Conservation (phyloP, 2,888 invertebrate species). For the Ischnus inquisitorius region DNA sequence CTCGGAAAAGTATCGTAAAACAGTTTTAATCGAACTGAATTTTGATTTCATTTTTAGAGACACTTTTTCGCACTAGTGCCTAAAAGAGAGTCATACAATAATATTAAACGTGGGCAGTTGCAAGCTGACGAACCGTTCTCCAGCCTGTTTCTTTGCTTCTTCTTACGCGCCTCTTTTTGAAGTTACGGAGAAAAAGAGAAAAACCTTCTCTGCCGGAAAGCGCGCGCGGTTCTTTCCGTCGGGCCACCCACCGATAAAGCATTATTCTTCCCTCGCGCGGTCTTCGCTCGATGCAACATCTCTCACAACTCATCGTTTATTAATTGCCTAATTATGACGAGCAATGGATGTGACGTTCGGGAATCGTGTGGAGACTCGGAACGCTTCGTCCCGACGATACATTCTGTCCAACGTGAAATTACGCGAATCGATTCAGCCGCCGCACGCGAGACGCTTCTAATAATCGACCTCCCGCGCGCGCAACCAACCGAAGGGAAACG, state of each 20-base stretch:
- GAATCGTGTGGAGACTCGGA: constrained; percentile 24
- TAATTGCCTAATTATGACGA: constrained; percentile 29
- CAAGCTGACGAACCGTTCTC: background rate
- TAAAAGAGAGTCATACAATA: too few species aligned
- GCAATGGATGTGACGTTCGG: background rate
- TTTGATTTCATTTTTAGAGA: too few species aligned
- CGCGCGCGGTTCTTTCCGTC: constrained; percentile 35
- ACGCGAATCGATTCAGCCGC: too few species aligned
- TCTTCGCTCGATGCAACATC: constrained; percentile 34
- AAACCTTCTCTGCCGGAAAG: constrained; percentile 41
- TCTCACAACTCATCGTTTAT: constrained; percentile 30
- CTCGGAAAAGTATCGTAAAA: too few species aligned
- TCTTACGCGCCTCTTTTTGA: too few species aligned
- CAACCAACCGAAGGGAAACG: too few species aligned
- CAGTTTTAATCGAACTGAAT: too few species aligned
- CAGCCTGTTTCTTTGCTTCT: constrained; percentile 1
- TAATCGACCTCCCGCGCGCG: too few species aligned
- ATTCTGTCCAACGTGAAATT: background rate
- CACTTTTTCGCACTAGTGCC: too few species aligned
- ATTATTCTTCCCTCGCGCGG: background rate
- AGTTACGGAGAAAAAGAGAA: constrained; percentile 1
- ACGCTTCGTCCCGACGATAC: background rate
- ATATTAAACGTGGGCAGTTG: too few species aligned
- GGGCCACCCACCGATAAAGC: constrained; percentile 42
- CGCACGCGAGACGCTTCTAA: too few species aligned